Conservation (phyloP, 2,113 vertebrate species). For the Pachycephala philippinensis region DNA sequence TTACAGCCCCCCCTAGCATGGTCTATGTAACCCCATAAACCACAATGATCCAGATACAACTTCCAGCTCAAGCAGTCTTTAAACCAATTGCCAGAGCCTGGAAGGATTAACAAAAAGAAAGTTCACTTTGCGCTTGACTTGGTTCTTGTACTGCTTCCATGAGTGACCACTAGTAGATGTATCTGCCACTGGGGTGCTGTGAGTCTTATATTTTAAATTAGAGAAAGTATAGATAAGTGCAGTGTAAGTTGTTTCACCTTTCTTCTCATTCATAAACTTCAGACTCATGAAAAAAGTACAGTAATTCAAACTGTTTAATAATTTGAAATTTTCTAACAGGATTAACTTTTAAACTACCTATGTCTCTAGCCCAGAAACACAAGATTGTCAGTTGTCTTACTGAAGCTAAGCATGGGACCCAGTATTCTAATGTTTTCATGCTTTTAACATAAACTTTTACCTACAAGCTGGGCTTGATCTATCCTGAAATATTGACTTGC, state of each 20-base stretch:
- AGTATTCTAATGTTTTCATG: background rate
- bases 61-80: background rate
- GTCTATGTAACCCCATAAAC: background rate
- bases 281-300: background rate
- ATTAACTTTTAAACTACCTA: background rate
- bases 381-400: background rate
- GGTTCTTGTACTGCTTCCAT: background rate
- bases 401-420: background rate
- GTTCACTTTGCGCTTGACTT: background rate
- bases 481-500: background rate
- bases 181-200: fast-evolving
- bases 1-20: fast-evolving
- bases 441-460: background rate
- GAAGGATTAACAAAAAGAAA: background rate
- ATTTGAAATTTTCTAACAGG: background rate
- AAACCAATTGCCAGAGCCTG: background rate
- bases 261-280: background rate
- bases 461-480: background rate
- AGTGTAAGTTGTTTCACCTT: background rate
- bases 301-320: background rate
- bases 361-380: background rate
- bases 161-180: background rate
- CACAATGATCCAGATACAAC: background rate
- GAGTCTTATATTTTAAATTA: background rate
- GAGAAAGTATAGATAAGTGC: background rate